These are phyloP conservation scores for Dasypus novemcinctus DNA, from an alignment of 2,113 vertebrate species.

Conservation along the genomic window DNA sequence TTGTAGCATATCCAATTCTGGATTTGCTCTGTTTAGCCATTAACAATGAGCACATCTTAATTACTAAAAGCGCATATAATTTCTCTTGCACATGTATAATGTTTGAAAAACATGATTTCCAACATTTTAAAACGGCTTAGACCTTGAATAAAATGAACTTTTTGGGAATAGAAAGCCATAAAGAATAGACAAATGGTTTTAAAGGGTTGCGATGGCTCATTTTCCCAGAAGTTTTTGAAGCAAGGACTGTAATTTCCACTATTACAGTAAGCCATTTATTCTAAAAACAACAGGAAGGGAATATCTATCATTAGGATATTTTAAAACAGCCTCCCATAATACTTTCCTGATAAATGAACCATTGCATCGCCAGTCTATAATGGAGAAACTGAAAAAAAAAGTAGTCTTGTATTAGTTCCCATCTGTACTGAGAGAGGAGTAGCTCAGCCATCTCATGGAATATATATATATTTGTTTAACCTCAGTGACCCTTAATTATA, in stretches of 20 bases:
- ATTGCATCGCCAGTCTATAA: conserved; percentile 46
- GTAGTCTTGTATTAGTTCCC: conserved; percentile 51
- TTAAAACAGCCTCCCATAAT: conserved; percentile 77
- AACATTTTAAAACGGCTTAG: conserved; percentile 53
- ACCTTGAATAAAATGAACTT: conserved; percentile 45
- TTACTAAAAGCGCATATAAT: conserved; percentile 23
- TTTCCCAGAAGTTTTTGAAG: conserved; percentile 82
- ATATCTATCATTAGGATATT: conserved; percentile 81
- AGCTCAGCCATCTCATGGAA: background rate
- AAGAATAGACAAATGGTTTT: conserved; percentile 69
- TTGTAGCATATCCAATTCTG: background rate
- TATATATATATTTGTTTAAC: background rate
- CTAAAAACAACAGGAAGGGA: conserved; percentile 72
- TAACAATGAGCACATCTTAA: background rate
- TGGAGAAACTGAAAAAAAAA: conserved; percentile 55
- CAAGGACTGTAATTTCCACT: conserved; percentile 75
- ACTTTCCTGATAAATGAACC: conserved; percentile 78
- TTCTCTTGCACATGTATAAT: background rate
- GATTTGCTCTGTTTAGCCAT: background rate
- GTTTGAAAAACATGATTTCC: conserved; percentile 36
- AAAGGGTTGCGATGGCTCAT: conserved; percentile 68
- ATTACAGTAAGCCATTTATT: conserved; percentile 84
- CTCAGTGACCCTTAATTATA: conserved; percentile 54
- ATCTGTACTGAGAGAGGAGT: conserved; percentile 33
- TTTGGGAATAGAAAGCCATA: conserved; percentile 6